Percentiles rank a stretch among this genome's conserved stretches.
Evolutionary conservation across 2,113 vertebrate species (phyloP).

Genomic region (Mustela nigripes): DNA sequence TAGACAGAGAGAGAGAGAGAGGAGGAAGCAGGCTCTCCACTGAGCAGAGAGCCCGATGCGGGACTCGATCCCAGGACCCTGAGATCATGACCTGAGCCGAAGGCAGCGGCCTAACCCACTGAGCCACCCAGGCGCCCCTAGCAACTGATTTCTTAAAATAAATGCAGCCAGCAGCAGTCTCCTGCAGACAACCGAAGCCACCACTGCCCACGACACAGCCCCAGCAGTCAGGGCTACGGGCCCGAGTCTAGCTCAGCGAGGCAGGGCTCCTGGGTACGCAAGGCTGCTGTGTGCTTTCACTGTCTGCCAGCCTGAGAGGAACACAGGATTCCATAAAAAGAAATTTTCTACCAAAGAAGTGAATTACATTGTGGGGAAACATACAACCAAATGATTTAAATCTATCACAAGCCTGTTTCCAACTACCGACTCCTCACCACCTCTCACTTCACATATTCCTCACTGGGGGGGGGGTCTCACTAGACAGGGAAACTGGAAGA

Average conservation of each 20-base stretch:
- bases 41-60: too few relatives aligned
- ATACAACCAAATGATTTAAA: neutral
- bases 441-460: neutral
- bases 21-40: too few relatives aligned
- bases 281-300: neutral
- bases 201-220: neutral
- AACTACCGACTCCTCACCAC: neutral
- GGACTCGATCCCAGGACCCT: too few relatives aligned
- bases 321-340: conserved; percentile 9
- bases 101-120: too few relatives aligned
- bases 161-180: neutral
- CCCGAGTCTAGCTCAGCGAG: neutral
- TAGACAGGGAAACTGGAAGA: neutral
- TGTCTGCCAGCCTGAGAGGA: neutral
- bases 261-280: neutral
- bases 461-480: neutral
- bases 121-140: neutral
- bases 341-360: conserved; percentile 5
- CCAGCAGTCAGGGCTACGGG: neutral
- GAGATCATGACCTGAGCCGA: too few relatives aligned
- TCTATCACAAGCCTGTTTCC: neutral
- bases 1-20: too few relatives aligned
- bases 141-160: neutral
- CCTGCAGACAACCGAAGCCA: neutral
- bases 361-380: neutral